Evolutionary conservation across 2,888 invertebrate species (phyloP).

Genomic region (Emmelina monodactyla): DNA sequence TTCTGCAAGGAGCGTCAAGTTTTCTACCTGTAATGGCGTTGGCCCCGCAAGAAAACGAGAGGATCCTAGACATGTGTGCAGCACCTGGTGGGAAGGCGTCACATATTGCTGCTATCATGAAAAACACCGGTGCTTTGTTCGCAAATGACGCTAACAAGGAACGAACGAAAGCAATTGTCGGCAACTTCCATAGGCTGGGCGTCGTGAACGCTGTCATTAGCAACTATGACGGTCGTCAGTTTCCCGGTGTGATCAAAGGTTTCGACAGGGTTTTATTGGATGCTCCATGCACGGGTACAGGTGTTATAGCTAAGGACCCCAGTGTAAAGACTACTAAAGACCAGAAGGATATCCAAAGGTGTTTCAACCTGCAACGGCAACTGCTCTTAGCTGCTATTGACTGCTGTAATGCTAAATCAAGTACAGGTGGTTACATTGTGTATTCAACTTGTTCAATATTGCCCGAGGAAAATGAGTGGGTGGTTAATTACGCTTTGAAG

Average conservation of each 20-base stretch:
- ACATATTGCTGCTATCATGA: conserved; percentile 97
- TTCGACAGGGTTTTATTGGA: conserved; percentile 96
- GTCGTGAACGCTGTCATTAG: conserved; percentile 92
- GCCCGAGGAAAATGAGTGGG: conserved; percentile 98
- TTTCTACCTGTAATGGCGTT: conserved; percentile 97
- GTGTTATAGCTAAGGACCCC: conserved; percentile 97
- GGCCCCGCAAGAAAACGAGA: conserved; percentile 95
- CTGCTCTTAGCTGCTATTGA: conserved; percentile 96
- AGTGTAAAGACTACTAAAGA: conserved; percentile 95
- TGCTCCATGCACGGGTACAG: conserved; percentile 98
- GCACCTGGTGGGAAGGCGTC: conserved; percentile 99
- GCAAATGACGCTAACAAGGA: conserved; percentile 95
- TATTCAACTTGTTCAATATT: conserved; percentile 99
- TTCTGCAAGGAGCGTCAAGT: conserved; percentile 96
- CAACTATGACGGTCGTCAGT: conserved; percentile 88
- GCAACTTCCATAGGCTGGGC: conserved; percentile 96
- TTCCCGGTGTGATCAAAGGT: conserved; percentile 83
- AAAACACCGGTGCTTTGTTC: conserved; percentile 95
- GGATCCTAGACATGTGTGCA: conserved; percentile 95
- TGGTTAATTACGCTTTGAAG: conserved; percentile 93
- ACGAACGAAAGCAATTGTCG: conserved; percentile 89
- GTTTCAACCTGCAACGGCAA: conserved; percentile 91
- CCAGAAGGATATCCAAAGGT: conserved; percentile 87
- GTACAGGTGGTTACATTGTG: conserved; percentile 93
- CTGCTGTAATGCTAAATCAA: conserved; percentile 89